phyloP scores from a whole-genome alignment of 2,113 vertebrate species.

The Phainopepla nitens region DNA sequence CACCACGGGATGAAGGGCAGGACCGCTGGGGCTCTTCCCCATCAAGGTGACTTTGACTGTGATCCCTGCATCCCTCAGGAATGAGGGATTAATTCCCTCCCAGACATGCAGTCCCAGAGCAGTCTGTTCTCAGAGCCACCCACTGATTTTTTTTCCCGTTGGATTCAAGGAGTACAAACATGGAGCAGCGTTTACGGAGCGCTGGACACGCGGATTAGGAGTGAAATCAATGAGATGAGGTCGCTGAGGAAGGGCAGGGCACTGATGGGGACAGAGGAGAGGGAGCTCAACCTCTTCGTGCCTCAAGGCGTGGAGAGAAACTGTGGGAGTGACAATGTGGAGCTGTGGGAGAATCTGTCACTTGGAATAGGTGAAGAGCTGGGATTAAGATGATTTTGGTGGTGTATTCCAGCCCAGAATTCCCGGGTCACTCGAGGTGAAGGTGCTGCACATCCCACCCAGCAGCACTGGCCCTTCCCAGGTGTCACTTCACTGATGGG shows the following conservation, averaged over 20 bases:
- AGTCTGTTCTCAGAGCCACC: neutral
- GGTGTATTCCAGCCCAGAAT: rapidly evolving
- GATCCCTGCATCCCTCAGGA: rapidly evolving
- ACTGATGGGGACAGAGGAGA: neutral
- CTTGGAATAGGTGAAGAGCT: neutral
- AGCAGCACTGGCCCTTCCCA: rapidly evolving
- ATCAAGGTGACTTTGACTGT: neutral
- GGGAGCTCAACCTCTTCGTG: neutral
- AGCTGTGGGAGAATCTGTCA: neutral
- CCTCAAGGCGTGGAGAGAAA: neutral
- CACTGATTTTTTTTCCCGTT: neutral
- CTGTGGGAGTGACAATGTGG: rapidly evolving
- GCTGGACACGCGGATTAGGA: rapidly evolving
- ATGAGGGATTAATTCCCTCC: neutral
- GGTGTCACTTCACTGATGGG: neutral
- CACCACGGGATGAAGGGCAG: neutral
- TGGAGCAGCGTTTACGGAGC: neutral
- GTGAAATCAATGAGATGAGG: neutral
- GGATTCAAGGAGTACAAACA: neutral
- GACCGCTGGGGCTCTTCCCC: neutral
- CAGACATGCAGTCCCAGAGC: rapidly evolving
- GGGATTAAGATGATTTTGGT: neutral
- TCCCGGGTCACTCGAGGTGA: neutral
- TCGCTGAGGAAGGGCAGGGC: neutral
- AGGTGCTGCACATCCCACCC: rapidly evolving